A percentile compares a stretch with the other conserved stretches of the same genome.
Evolutionary conservation across 2,888 invertebrate genomes (phyloP).

Genomic region (Margaritifera margaritifera): DNA sequence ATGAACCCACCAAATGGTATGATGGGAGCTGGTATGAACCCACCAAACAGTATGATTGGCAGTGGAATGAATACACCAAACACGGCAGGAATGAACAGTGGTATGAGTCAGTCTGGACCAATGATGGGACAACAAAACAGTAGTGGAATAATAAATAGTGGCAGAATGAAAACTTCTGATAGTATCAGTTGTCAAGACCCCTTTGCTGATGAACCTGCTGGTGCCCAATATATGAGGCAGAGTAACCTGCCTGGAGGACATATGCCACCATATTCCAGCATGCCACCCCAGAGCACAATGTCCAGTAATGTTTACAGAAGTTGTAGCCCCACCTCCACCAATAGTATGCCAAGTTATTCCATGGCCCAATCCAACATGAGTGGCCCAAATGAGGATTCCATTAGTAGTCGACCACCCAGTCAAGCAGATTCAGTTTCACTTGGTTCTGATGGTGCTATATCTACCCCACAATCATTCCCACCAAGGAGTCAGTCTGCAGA

Average conservation of each 20-base stretch:
- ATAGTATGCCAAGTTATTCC: constrained; percentile 17
- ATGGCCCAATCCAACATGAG: constrained; percentile 12
- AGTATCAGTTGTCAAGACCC: constrained; percentile 72
- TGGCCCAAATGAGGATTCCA: constrained; percentile 13
- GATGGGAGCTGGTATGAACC: constrained; percentile 43
- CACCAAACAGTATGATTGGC: constrained; percentile 42
- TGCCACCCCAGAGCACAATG: constrained; percentile 26
- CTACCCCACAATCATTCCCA: neutral
- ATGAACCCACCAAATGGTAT: constrained; percentile 32
- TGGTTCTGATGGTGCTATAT: neutral
- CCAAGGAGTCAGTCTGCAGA: neutral
- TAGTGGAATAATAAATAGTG: constrained; percentile 13
- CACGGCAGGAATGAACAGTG: constrained; percentile 19
- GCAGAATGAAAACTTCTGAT: constrained; percentile 35
- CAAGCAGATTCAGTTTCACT: neutral
- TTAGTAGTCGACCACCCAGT: constrained; percentile 3
- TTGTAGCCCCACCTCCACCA: neutral
- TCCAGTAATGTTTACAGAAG: constrained; percentile 6
- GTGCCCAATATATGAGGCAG: constrained; percentile 43
- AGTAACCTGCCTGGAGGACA: constrained; percentile 28
- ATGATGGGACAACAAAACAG: constrained; percentile 10
- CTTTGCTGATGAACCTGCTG: constrained; percentile 68
- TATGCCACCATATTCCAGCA: constrained; percentile 26
- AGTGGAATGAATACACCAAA: constrained; percentile 12
- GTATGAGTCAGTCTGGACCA: neutral